Conservation (phyloP, 2,113 vertebrate genomes). For the Vimba vimba region DNA sequence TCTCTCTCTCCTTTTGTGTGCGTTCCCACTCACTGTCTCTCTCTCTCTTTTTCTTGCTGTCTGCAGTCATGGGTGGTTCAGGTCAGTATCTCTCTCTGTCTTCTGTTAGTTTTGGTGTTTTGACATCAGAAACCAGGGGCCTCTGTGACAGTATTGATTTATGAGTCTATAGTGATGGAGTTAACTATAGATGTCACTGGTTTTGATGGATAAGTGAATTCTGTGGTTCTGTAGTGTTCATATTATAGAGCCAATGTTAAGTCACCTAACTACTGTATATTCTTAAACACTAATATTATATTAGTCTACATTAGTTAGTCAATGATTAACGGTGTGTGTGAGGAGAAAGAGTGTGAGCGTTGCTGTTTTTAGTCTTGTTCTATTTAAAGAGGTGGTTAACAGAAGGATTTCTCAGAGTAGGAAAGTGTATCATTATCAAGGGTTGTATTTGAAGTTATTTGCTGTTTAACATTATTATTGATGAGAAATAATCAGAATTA, state of each 20-base stretch:
- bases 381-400: constrained; percentile 34
- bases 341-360: neutral
- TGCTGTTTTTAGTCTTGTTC: constrained; percentile 5
- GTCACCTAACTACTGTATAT: neutral
- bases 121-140: constrained; percentile 28
- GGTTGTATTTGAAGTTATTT: neutral
- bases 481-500: neutral
- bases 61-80: constrained; percentile 80
- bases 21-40: constrained; percentile 76
- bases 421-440: neutral
- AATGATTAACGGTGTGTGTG: constrained; percentile 6
- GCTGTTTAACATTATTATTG: neutral
- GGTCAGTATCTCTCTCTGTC: constrained; percentile 72
- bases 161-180: no score
- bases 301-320: neutral
- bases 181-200: neutral
- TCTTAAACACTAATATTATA: constrained; percentile 2
- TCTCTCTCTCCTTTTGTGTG: constrained; percentile 76
- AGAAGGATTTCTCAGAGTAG: neutral
- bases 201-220: neutral
- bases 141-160: neutral
- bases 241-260: neutral
- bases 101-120: constrained; percentile 35
- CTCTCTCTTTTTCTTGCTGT: constrained; percentile 76
- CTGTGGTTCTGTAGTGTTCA: neutral